Percentiles rank a stretch among this genome's conserved stretches.
phyloP scores from a whole-genome alignment of 2,113 vertebrate species.

The Falcunculus frontatus region DNA sequence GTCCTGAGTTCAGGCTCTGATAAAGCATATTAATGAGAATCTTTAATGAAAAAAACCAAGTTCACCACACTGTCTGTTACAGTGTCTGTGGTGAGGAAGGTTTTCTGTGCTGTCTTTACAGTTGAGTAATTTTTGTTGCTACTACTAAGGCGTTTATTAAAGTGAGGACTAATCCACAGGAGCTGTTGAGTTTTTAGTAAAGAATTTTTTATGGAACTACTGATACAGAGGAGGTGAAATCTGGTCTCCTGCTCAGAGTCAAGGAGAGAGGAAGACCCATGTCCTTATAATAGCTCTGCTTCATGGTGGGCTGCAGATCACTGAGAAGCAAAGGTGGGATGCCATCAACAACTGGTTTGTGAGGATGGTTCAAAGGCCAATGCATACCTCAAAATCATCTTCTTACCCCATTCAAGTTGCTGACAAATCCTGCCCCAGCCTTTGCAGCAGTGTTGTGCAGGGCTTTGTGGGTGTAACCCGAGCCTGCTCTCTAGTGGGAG shows the following conservation, averaged over 20 bases:
- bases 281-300: neutral
- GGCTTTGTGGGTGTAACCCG: neutral
- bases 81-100: neutral
- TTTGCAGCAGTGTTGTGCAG: neutral
- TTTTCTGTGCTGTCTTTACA: neutral
- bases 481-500: neutral
- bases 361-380: neutral
- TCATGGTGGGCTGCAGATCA: neutral
- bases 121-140: neutral
- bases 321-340: neutral
- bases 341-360: neutral
- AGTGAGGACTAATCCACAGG: neutral
- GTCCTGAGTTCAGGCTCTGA: neutral
- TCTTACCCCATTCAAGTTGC: neutral
- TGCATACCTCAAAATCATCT: neutral
- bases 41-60: neutral
- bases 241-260: neutral
- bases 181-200: neutral
- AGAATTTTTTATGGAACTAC: neutral
- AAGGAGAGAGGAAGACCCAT: neutral
- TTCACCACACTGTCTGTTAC: neutral
- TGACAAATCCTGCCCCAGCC: neutral
- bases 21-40: neutral
- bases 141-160: neutral
- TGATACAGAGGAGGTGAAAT: neutral